These are phyloP conservation scores for Corvus cornix DNA, from an alignment of 2,113 vertebrate genomes.

Conservation along the genomic window DNA sequence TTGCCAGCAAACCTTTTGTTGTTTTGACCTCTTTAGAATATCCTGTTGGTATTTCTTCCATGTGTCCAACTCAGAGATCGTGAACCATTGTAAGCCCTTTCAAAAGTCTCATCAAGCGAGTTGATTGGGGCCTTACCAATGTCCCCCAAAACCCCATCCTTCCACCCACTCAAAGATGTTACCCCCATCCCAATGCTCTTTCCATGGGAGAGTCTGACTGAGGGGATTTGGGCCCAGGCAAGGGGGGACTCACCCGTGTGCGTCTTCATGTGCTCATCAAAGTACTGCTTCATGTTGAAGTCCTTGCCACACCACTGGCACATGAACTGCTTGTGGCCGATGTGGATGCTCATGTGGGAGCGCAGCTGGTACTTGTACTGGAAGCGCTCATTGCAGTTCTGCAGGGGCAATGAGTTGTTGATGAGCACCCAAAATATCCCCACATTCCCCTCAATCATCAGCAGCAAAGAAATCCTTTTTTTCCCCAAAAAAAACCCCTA, in stretches of 20 bases:
- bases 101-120: fast-evolving
- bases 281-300: slow-evolving; percentile 87
- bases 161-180: fast-evolving
- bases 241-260: slow-evolving; percentile 72
- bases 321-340: slow-evolving; percentile 86
- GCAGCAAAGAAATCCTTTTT: fast-evolving
- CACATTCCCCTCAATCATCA: not conserved
- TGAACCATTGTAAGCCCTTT: not conserved
- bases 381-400: slow-evolving; percentile 95
- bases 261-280: slow-evolving; percentile 83
- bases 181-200: fast-evolving
- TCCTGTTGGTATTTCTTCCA: not conserved
- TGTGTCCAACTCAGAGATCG: not conserved
- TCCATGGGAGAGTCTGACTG: fast-evolving
- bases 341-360: slow-evolving; percentile 85
- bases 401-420: fast-evolving
- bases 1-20: not conserved
- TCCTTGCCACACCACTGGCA: slow-evolving; percentile 86
- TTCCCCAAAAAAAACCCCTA: fast-evolving
- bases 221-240: no score
- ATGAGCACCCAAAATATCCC: not conserved
- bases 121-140: not conserved
- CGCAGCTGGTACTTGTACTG: slow-evolving; percentile 86
- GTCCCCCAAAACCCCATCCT: not conserved
- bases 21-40: not conserved